phyloP scores from a whole-genome alignment of 2,888 invertebrate genomes.

The Resseliella maxima region DNA sequence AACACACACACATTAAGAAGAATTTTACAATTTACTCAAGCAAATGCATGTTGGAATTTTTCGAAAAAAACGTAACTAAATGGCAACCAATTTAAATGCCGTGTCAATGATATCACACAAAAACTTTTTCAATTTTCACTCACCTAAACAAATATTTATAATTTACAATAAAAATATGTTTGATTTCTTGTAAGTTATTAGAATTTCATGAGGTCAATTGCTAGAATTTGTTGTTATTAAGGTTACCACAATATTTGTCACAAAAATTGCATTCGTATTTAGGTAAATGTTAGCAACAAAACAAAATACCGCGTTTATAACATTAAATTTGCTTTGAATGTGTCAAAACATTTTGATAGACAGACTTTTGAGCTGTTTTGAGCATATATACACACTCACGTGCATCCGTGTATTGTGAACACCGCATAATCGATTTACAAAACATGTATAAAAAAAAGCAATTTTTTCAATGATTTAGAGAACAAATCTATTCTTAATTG shows the following conservation, averaged over 20 bases:
- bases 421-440: neutral
- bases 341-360: slow-evolving; percentile 39
- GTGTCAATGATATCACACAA: too few relatives aligned
- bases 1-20: neutral
- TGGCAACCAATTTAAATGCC: too few relatives aligned
- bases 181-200: neutral
- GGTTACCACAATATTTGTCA: neutral
- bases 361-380: neutral
- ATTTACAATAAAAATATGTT: neutral
- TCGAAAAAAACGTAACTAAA: too few relatives aligned
- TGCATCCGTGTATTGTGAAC: too few relatives aligned
- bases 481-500: too few relatives aligned
- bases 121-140: neutral
- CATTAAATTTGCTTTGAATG: neutral
- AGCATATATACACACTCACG: neutral
- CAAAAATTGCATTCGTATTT: slow-evolving; percentile 9
- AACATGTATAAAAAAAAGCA: too few relatives aligned
- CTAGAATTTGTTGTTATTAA: neutral
- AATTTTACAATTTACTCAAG: too few relatives aligned
- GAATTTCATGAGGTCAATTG: neutral
- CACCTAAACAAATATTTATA: neutral
- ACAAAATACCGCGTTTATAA: slow-evolving; percentile 48
- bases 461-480: too few relatives aligned
- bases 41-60: too few relatives aligned
- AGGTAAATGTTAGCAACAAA: slow-evolving; percentile 23